A percentile compares a stretch with the other conserved stretches of the same genome.
Conservation (phyloP, 2,113 vertebrate genomes). For the Oreochromis spilurus region DNA sequence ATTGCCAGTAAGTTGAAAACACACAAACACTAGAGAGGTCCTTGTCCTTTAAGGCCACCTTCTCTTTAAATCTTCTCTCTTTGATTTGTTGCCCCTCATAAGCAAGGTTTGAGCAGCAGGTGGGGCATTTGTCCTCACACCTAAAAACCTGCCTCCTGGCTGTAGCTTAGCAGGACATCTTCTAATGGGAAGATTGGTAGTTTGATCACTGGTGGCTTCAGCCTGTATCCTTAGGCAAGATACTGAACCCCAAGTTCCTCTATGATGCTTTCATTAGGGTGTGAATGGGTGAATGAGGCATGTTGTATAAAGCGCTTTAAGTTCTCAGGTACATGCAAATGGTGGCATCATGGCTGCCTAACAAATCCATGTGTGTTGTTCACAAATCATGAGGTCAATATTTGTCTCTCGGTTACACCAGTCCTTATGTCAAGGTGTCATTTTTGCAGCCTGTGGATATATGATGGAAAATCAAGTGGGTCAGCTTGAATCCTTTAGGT, state of each 20-base stretch:
- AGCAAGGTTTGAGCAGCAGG: neutral
- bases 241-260: neutral
- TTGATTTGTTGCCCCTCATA: neutral
- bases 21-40: neutral
- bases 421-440: neutral
- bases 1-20: slow-evolving; percentile 87
- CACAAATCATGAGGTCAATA: neutral
- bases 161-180: neutral
- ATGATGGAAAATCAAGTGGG: neutral
- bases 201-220: neutral
- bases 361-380: neutral
- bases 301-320: neutral
- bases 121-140: neutral
- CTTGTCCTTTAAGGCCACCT: neutral
- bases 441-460: neutral
- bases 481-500: neutral
- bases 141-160: neutral
- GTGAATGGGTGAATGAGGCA: neutral
- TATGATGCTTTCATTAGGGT: neutral
- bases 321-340: neutral
- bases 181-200: neutral
- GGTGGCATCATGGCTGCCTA: neutral
- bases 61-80: neutral
- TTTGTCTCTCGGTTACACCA: neutral
- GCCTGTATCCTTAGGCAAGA: neutral